Evolutionary conservation across 2,797 vertebrate genomes (phyloP), one percentile per base, ranked within the genome.

Genomic region (Mico argentatus): DNA sequence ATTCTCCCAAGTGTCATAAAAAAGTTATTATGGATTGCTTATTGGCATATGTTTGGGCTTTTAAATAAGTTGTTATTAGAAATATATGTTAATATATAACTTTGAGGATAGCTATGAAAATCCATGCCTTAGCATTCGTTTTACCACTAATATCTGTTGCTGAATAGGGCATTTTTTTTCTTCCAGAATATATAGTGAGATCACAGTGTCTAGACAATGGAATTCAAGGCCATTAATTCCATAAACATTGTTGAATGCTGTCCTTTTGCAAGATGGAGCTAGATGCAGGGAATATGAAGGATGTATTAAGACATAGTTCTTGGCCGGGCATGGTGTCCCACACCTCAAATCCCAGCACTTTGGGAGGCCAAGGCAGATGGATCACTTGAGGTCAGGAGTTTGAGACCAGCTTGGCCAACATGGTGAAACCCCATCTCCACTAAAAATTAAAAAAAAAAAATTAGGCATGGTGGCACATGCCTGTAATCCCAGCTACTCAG

Each of bases 21-120:
- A 87, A 95, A 48, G 30, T 79, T 93, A 48, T 30, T 24, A 24
- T 70, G 33, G 9, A 44, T 86, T 89, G 72, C 52, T 89, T 92
- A 72, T 59, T 90, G 81, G 57, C 30, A 44, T 96, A 75, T 91
- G 57, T 39, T 94, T 96, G 41, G 70, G 19, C 17, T 90, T 97
- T 96, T 89, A 46, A 91, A 70, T 90, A 90, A 90, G 30, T 90
- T 67, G 55, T 83, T 96, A 20, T 94, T 86, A 44, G 67, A 95
- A 92, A 72, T 87, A 41, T 4, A 36, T 91, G 15, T 82, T 81
- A 75, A 72, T 79, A 22, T 52, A 26, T 52, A 44, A 81, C 24
- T 90, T 83, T 80, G 75, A 91, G 55, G 39, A 52, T 61, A 86
- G 61, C 48, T 67, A 20, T 52, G 14, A 96, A 94, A 90, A 91